Evolutionary conservation across 2,888 invertebrate species (phyloP).

Genomic region (Eupsilia transversa): DNA sequence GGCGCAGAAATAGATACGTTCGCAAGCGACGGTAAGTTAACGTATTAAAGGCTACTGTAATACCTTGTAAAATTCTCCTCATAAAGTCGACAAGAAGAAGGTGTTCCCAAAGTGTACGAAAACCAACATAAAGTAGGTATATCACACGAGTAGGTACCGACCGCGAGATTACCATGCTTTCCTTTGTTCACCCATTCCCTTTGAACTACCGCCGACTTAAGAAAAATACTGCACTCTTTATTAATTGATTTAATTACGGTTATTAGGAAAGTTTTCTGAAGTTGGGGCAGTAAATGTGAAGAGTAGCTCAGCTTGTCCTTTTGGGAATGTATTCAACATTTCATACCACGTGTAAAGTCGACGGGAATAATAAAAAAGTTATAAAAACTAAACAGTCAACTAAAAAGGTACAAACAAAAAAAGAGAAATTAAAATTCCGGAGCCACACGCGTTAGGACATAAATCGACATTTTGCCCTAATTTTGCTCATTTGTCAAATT

Average conservation of each 20-base stretch:
- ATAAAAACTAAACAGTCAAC: too few species aligned
- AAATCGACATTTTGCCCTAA: too few species aligned
- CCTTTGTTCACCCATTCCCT: conserved; percentile 24
- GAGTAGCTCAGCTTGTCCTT: neutral
- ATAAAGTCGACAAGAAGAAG: neutral
- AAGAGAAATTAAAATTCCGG: too few species aligned
- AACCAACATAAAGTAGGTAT: neutral
- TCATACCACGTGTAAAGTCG: too few species aligned
- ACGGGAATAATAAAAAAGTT: neutral
- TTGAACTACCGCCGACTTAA: conserved; percentile 2
- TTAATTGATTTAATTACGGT: conserved; percentile 19
- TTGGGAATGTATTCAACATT: neutral
- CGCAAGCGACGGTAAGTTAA: too few species aligned
- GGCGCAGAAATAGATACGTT: too few species aligned
- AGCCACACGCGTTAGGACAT: too few species aligned
- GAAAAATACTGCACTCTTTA: neutral
- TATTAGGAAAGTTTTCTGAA: neutral
- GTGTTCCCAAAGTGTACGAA: neutral
- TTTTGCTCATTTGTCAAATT: too few species aligned
- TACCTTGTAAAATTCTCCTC: neutral
- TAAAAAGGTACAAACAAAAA: too few species aligned
- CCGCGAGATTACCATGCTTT: conserved; percentile 7
- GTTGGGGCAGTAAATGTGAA: neutral
- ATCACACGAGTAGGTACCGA: neutral
- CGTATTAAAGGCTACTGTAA: neutral